Evolutionary conservation across 1,140 invertebrate species (phyloP), one percentile per base, ranked within the genome.

Genomic region (Brachionus sp.): DNA sequence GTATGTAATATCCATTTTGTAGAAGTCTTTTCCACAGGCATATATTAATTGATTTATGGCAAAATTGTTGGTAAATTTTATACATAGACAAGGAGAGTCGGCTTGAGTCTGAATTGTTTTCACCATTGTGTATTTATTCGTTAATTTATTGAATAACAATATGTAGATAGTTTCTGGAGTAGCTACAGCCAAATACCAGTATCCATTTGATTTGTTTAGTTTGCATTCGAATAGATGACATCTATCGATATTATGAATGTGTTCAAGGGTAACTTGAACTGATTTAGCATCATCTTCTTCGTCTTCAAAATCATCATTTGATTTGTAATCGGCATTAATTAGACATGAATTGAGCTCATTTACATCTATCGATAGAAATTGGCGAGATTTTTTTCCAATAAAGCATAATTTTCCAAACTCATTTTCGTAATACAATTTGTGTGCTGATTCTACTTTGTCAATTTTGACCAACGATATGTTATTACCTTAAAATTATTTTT

Each of bases 371-470:
- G 50, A 62, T 19, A 80, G 16, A 80, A 80, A 80, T 44, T 80
- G 77, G 39, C 77, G 50, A 16, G 77, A 66, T 66, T 80, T 80
- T 57, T 44, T 57, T 13, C 77, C 77, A 16, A 80, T 80, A 37
- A 80, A 80, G 25, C 77, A 80, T 33, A 80, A 66, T 66, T 80
- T 80, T 12, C 77, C 77, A 44, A 80, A 80, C 29, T 80, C 77
- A 16, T 66, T 80, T 66, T 80, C 77, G 16, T 80, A 80, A 25
- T 80, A 66, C 5, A 80, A 53, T 66, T 80, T 80, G 23, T 80
- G 77, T 19, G 77, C 77, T 53, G 77, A 80, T 62, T 80, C 77
- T 29, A 80, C 62, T 66, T 57, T 62, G 25, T 80, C 77, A 4
- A 80, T 80, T 62, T 80, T 80, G 16, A 80, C 77, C 16, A 80